Conservation (phyloP, 2,888 invertebrate species). For the Drosophila histrio region DNA sequence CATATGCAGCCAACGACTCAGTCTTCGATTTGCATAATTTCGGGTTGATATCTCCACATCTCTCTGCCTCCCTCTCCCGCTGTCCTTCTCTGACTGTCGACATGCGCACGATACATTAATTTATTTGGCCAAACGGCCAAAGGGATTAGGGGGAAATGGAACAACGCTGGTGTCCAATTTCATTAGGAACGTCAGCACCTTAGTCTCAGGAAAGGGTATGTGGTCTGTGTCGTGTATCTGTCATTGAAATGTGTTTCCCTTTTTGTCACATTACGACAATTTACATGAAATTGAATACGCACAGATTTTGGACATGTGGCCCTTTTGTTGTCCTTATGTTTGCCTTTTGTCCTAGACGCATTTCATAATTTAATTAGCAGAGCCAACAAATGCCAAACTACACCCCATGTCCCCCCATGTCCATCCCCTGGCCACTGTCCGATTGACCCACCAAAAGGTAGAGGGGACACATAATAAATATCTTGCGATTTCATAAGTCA, state of each 20-base stretch:
- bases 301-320: slow-evolving; percentile 69
- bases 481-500: slow-evolving; percentile 65
- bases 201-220: slow-evolving; percentile 1
- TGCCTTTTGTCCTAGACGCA: slow-evolving; percentile 36
- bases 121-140: slow-evolving; percentile 60
- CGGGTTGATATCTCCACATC: slow-evolving; percentile 46
- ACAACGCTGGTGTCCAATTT: slow-evolving; percentile 79
- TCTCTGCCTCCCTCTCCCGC: neutral
- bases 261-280: slow-evolving; percentile 79
- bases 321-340: slow-evolving; percentile 40
- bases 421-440: neutral
- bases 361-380: slow-evolving; percentile 76
- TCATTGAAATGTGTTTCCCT: slow-evolving; percentile 81
- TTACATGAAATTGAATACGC: slow-evolving; percentile 78
- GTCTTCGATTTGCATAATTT: slow-evolving; percentile 77
- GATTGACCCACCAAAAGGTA: slow-evolving; percentile 33
- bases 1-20: slow-evolving; percentile 57
- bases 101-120: slow-evolving; percentile 73
- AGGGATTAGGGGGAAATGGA: slow-evolving; percentile 8
- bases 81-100: slow-evolving; percentile 13
- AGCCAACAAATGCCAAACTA: slow-evolving; percentile 50
- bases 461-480: slow-evolving; percentile 63
- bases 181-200: slow-evolving; percentile 67
- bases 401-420: neutral
- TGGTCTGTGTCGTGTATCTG: slow-evolving; percentile 66